Evolutionary conservation across 2,797 vertebrate species (phyloP), one percentile per base, ranked within the genome.

Genomic region (Balearica regulorum): DNA sequence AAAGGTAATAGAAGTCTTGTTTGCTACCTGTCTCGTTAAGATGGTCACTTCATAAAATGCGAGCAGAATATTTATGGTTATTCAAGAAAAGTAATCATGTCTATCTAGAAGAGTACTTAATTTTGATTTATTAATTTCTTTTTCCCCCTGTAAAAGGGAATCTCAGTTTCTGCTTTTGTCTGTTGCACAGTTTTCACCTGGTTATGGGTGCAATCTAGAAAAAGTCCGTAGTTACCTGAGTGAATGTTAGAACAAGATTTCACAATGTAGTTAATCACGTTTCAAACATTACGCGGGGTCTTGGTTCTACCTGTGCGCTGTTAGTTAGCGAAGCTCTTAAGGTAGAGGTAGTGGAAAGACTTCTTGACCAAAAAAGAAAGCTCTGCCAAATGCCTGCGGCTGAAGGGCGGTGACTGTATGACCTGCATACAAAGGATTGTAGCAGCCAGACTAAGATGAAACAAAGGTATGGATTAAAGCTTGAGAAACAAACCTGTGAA

Each of bases 401-500:
- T 93, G 94, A 57, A 94, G 76, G 87, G 89, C 39, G 90, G 95
- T 49, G 72, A 88, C 85, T 85, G 78, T 76, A 66, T 94, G 93
- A 91, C 89, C 89, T 91, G 82, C 16, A 49, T 64, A 90, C 81
- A 92, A 91, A 96, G 91, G 94, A 94, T 92, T 87, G 92, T 75
- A 90, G 81, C 93, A 97, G 94, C 75, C 80, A 87, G 89, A 39
- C 64, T 6, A 11, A 90, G 82, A 94, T 79, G 87, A 80, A 91
- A 90, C 87, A 86, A 85, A 95, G 95, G 88, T 76, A 22, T 22
- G 90, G 80, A 83, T 96, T 93, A 93, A 92, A 96, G 87, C 86
- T 87, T 90, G 93, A 94, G 93, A 95, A 96, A 89, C 89, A 94
- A 93, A 93, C 90, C 48, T 87, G 84, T 5, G 92, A 83, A 95